phyloP scores from a whole-genome alignment of 1,140 invertebrate species.

The Palaemon carinicauda region DNA sequence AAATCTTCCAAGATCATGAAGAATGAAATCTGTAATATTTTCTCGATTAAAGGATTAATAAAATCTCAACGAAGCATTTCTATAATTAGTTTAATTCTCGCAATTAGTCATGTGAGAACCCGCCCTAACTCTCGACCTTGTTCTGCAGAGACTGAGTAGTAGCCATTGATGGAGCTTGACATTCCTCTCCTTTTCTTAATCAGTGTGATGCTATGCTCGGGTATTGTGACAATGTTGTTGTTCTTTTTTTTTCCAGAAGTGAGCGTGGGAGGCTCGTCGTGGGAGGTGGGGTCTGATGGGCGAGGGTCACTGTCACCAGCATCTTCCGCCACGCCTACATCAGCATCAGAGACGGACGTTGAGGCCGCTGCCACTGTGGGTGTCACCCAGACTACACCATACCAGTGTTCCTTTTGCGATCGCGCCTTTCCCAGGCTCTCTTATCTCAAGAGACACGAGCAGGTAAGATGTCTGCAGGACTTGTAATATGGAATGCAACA shows the following conservation, averaged over 20 bases:
- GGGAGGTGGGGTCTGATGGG: constrained; percentile 48
- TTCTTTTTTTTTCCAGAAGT: constrained; percentile 14
- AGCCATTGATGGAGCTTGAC: background rate
- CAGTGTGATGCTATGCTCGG: too few relatives aligned
- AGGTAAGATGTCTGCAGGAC: constrained; percentile 71
- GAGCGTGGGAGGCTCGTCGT: constrained; percentile 44
- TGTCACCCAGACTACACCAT: constrained; percentile 78
- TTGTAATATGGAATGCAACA: background rate
- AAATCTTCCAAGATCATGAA: too few relatives aligned
- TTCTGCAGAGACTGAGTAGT: too few relatives aligned
- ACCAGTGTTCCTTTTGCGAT: constrained; percentile 90
- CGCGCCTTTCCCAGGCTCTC: constrained; percentile 87
- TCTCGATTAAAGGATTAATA: too few relatives aligned
- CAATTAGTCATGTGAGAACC: too few relatives aligned
- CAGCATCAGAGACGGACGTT: constrained; percentile 53
- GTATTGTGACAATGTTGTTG: too few relatives aligned
- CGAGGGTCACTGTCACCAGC: constrained; percentile 38
- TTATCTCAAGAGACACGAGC: constrained; percentile 91
- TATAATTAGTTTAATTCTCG: too few relatives aligned
- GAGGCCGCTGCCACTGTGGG: constrained; percentile 63
- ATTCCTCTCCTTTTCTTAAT: background rate
- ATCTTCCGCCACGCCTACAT: constrained; percentile 55
- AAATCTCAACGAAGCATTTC: too few relatives aligned
- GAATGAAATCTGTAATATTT: too few relatives aligned
- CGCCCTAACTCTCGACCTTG: too few relatives aligned